Evolutionary conservation across 2,888 invertebrate genomes (phyloP), one percentile per base, ranked within the genome.

Genomic region (Trichopria drosophilae): DNA sequence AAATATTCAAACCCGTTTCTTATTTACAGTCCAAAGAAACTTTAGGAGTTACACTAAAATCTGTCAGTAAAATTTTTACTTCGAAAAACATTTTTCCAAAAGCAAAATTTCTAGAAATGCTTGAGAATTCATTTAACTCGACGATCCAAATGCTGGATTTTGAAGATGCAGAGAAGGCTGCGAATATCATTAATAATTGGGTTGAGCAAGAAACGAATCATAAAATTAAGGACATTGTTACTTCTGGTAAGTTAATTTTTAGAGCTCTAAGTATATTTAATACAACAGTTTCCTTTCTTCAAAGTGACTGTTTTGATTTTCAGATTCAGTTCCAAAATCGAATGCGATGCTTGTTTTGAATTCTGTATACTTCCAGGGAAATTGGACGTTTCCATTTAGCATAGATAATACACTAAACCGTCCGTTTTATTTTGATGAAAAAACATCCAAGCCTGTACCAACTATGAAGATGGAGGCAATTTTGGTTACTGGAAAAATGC

Each of bases 311-410:
- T n/a, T n/a, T n/a, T n/a, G n/a, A n/a, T n/a, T n/a, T n/a, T n/a
- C n/a, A n/a, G n/a, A n/a, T n/a, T n/a, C n/a, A n/a, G n/a, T n/a
- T n/a, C n/a, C n/a, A n/a, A n/a, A n/a, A n/a, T n/a, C n/a, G n/a
- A n/a, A n/a, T n/a, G n/a, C n/a, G n/a, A 26, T 90, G 46, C 84
- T 93, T 3, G 79, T 93, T 4, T 82, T 90, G 3, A 93, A 91
- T 69, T 92, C 91, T 1, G 81, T 93, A 16, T 90, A 92, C 71
- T 93, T 93, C 76, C 91, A 91, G 79, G 88, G 87, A 3, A 78
- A 81, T 28, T 93, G 93, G 91, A 72, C 77, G 29, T 71, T 80
- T 24, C 79, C 84, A 61, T 95, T 94, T 67, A 69, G 84, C 20
- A 67, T 78, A 0, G 64, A 65, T 0, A 31, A 62, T 3, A 93